phyloP scores from a whole-genome alignment of 1,140 invertebrate species.

The Trypoxylus dichotomus region DNA sequence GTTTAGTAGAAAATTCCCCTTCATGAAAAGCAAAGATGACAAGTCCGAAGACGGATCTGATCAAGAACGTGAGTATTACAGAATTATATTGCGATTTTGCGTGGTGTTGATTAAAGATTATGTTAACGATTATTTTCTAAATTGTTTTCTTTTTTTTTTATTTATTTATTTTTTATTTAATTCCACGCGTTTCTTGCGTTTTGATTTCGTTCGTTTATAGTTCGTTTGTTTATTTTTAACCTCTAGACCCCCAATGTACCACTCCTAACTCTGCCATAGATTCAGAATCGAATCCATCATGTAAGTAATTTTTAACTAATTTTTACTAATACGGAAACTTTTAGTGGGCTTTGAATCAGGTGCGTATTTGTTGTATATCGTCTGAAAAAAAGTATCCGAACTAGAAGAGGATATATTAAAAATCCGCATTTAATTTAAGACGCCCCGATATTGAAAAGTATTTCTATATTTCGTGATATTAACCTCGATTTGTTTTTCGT shows the following conservation, averaged over 20 bases:
- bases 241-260: slow-evolving; percentile 49
- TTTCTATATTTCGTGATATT: too few relatives aligned
- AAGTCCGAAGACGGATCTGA: slow-evolving; percentile 97
- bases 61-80: slow-evolving; percentile 90
- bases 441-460: too few relatives aligned
- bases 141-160: background rate
- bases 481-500: too few relatives aligned
- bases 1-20: slow-evolving; percentile 96
- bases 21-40: slow-evolving; percentile 98
- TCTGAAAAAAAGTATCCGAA: background rate
- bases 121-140: background rate
- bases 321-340: slow-evolving; percentile 3
- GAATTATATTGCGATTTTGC: background rate
- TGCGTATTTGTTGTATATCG: background rate
- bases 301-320: slow-evolving; percentile 38
- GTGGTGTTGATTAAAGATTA: background rate
- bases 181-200: background rate
- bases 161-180: background rate
- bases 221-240: slow-evolving; percentile 47
- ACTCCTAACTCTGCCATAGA: slow-evolving; percentile 49
- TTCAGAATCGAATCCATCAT: slow-evolving; percentile 45
- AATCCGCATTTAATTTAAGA: background rate
- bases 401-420: too few relatives aligned
- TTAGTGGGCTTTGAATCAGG: background rate
- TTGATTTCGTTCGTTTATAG: slow-evolving; percentile 22